Percentiles rank a stretch among this genome's conserved stretches.
These are phyloP conservation scores for Anableps anableps DNA, from an alignment of 2,797 vertebrate genomes.

Conservation along the genomic window DNA sequence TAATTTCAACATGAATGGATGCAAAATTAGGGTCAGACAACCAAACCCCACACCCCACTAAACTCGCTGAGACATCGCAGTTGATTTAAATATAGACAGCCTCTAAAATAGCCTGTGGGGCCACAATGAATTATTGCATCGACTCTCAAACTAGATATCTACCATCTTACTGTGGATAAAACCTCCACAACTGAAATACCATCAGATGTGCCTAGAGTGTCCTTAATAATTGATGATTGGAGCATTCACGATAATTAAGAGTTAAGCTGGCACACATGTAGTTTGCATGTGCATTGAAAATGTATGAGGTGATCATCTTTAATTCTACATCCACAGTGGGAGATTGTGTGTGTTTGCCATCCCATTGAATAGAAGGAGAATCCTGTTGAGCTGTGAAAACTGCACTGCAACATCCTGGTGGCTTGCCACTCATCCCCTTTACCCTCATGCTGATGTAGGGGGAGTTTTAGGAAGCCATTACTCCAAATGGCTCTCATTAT, in stretches of 20 bases:
- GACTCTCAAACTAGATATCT: conserved; percentile 70
- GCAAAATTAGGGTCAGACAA: conserved; percentile 52
- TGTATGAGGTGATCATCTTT: conserved; percentile 39
- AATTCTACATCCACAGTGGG: conserved; percentile 39
- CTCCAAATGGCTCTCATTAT: conserved; percentile 60
- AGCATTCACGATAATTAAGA: conserved; percentile 77
- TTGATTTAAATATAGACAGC: conserved; percentile 75
- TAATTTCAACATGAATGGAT: conserved; percentile 34
- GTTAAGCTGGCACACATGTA: conserved; percentile 60
- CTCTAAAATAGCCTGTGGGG: conserved; percentile 69
- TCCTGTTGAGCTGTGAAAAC: conserved; percentile 72
- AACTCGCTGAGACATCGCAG: conserved; percentile 62
- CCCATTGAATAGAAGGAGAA: conserved; percentile 49
- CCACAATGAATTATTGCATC: conserved; percentile 74
- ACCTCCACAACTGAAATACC: conserved; percentile 74
- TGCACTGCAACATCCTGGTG: conserved; percentile 47
- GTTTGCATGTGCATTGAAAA: conserved; percentile 32
- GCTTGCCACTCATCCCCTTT: conserved; percentile 56
- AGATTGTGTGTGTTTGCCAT: conserved; percentile 48
- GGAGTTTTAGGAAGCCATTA: conserved; percentile 68
- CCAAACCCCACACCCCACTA: conserved; percentile 30
- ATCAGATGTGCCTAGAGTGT: conserved; percentile 72
- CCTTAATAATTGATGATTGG: conserved; percentile 74
- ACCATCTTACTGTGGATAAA: conserved; percentile 76
- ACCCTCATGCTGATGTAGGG: conserved; percentile 58